Percentiles rank a stretch among this genome's conserved stretches.
These are phyloP conservation scores for Albula glossodonta DNA, from an alignment of 2,113 vertebrate species.

Conservation along the genomic window DNA sequence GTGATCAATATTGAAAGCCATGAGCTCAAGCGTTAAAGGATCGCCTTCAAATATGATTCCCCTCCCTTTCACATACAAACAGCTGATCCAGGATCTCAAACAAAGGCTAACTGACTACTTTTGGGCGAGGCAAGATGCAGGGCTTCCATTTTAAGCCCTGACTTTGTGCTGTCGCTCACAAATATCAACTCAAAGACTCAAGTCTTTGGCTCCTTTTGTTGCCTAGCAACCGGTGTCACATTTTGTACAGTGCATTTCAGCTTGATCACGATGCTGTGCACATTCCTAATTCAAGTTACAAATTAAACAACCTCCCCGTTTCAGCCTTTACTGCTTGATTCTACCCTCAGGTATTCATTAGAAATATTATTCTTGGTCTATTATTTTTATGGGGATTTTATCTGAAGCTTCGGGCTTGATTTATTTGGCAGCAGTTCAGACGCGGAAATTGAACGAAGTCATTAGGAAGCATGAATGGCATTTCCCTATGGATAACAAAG, in stretches of 20 bases:
- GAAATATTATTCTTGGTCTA: slow-evolving; percentile 3
- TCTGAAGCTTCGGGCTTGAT: background rate
- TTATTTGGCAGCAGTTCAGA: slow-evolving; percentile 1
- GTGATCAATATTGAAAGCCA: background rate
- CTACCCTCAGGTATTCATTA: slow-evolving; percentile 14
- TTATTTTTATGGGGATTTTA: slow-evolving; percentile 2
- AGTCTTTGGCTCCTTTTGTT: slow-evolving; percentile 63
- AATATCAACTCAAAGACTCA: slow-evolving; percentile 62
- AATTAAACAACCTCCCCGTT: slow-evolving; percentile 35
- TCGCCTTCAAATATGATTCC: background rate
- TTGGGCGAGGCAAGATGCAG: background rate
- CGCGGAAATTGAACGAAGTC: background rate
- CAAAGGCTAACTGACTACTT: background rate
- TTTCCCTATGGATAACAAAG: background rate
- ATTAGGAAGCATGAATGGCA: background rate
- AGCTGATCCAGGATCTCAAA: background rate
- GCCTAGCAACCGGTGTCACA: slow-evolving; percentile 71
- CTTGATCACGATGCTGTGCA: slow-evolving; percentile 1
- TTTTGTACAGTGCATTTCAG: slow-evolving; percentile 46
- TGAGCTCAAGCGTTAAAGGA: slow-evolving; percentile 3
- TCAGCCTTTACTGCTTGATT: background rate
- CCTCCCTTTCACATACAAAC: background rate
- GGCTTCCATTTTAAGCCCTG: slow-evolving; percentile 10
- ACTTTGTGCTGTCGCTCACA: slow-evolving; percentile 51
- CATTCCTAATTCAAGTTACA: slow-evolving; percentile 33